These are phyloP conservation scores for Pangasius djambal DNA, from an alignment of 2,797 vertebrate species.

Conservation along the genomic window DNA sequence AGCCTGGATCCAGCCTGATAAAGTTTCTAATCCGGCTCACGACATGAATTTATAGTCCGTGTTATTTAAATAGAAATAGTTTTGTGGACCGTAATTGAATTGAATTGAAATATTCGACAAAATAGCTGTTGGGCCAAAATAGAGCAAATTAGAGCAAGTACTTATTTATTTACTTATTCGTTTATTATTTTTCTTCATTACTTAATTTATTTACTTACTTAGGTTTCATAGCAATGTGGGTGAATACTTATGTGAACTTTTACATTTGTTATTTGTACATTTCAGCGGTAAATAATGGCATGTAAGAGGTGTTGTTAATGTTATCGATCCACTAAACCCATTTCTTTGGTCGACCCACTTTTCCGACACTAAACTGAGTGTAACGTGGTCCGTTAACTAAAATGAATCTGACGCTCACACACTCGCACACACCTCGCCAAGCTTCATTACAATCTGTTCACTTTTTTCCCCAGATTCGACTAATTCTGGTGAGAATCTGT, in stretches of 20 bases:
- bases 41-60: not conserved
- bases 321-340: not conserved
- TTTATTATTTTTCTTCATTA: not conserved
- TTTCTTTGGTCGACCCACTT: not conserved
- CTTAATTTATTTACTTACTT: too few relatives aligned
- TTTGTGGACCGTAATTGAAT: not conserved
- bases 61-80: not conserved
- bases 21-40: not conserved
- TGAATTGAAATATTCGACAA: not conserved
- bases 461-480: slow-evolving; percentile 88
- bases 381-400: not conserved
- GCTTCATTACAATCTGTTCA: not conserved
- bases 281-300: not conserved
- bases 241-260: not conserved
- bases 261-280: not conserved
- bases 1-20: not conserved
- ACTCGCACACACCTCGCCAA: not conserved
- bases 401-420: not conserved
- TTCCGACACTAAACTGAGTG: not conserved
- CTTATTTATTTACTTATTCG: not conserved
- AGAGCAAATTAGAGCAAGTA: not conserved
- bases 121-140: not conserved
- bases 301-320: not conserved
- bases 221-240: not conserved
- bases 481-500: slow-evolving; percentile 99